Evolutionary conservation across 2,113 vertebrate genomes (phyloP), one percentile per base, ranked within the genome.

Genomic region (Pomatostomus ruficeps): DNA sequence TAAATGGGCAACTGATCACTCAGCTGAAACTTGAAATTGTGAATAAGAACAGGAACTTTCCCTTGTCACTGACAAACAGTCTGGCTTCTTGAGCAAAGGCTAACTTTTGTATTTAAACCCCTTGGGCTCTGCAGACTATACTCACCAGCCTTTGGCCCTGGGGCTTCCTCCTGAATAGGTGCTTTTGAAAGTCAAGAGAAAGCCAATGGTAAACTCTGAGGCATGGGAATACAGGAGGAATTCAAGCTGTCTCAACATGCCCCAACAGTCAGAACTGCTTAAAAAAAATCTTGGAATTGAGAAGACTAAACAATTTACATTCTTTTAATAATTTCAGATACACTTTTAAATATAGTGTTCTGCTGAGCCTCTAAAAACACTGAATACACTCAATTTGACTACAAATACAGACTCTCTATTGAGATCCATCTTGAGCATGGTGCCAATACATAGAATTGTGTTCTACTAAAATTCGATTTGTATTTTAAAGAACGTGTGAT

Each of bases 241-340:
- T 93, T 96, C 61, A 80, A 74, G 35, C 46, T 92, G 95, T 67
- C 55, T 94, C 85, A 90, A 93, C 96, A 84, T 33, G 95, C 28
- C 92, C 46, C 19, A 94, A 83, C 68, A 97, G 85, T 74, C 75
- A 97, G 62, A 83, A 73, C 26, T 29, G 63, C 59, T 90, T 88
- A 8, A 1, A 79, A 91, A 94, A 94, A 84, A 46, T 3, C 26
- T 31, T 65, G 84, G 85, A 76, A 89, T 11, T 88, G 35, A 93
- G 46, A 28, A 80, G 52, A 70, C 88, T 71, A 80, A 89, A 85
- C 63, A 61, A 80, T 79, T 85, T 80, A 91, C 75, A 90, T 93
- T 93, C 75, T 82, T 97, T 80, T 62, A 87, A 89, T 85, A 85
- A 89, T 88, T 95, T 92, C 88, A 94, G 33, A 79, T 83, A 59